These are phyloP conservation scores for Oryzaephilus surinamensis DNA, from an alignment of 1,140 invertebrate genomes.

Conservation along the genomic window DNA sequence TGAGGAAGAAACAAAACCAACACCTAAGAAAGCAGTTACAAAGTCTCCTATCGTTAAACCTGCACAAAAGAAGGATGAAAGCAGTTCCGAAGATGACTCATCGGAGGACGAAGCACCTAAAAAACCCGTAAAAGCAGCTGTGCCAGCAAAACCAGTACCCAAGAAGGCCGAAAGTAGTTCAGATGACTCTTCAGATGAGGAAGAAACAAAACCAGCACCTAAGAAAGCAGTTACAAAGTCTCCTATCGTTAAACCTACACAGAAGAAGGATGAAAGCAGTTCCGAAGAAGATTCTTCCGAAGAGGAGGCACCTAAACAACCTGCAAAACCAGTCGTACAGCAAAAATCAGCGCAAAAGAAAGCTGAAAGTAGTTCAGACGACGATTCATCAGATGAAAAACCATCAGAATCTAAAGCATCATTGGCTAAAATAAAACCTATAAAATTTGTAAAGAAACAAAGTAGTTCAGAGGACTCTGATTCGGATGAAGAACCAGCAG, in stretches of 20 bases:
- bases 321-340: constrained; percentile 9
- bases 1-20: constrained; percentile 18
- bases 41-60: constrained; percentile 8
- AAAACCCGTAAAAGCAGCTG: constrained; percentile 17
- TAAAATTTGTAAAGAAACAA: constrained; percentile 13
- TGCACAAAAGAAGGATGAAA: constrained; percentile 13
- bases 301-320: constrained; percentile 16
- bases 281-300: constrained; percentile 23
- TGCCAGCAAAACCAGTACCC: constrained; percentile 13
- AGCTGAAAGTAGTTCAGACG: constrained; percentile 20
- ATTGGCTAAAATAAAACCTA: not conserved
- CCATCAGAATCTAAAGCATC: constrained; percentile 12
- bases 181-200: constrained; percentile 33
- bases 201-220: constrained; percentile 11
- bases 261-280: constrained; percentile 24
- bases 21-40: constrained; percentile 9
- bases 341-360: constrained; percentile 25
- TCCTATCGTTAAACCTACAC: constrained; percentile 14
- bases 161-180: constrained; percentile 32
- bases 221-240: constrained; percentile 12
- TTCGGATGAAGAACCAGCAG: constrained; percentile 22
- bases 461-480: constrained; percentile 23
- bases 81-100: constrained; percentile 24
- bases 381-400: constrained; percentile 19
- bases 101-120: constrained; percentile 19